Percentiles rank a stretch among this genome's conserved stretches.
phyloP scores from a whole-genome alignment of 2,797 vertebrate species.

The Poecile montanus region DNA sequence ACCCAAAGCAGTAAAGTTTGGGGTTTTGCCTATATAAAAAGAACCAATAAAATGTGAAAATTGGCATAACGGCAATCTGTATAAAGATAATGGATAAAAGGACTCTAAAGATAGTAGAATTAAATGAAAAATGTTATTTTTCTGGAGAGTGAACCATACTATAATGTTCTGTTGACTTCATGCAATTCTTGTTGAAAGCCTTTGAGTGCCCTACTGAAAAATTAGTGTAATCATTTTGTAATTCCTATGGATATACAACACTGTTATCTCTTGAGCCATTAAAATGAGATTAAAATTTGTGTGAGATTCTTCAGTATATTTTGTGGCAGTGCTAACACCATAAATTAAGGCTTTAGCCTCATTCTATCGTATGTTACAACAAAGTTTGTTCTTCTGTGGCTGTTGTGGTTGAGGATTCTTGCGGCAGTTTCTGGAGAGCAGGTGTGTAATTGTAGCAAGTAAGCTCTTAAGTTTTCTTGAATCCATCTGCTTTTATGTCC shows the following conservation, averaged over 20 bases:
- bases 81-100: background rate
- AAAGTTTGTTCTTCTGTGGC: background rate
- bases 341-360: background rate
- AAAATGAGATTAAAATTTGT: conserved; percentile 6
- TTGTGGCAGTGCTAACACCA: background rate
- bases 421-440: conserved; percentile 13
- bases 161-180: background rate
- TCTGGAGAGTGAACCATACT: background rate
- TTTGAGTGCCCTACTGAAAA: background rate
- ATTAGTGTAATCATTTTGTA: background rate
- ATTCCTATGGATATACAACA: background rate
- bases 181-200: background rate
- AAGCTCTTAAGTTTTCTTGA: background rate
- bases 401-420: background rate
- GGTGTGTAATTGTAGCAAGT: background rate
- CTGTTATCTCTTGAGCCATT: background rate
- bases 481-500: conserved; percentile 6
- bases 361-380: background rate
- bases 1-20: background rate
- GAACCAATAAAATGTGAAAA: background rate
- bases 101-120: background rate
- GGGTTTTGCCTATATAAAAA: background rate
- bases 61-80: background rate
- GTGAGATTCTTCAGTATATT: background rate
- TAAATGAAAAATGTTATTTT: background rate